phyloP scores from a whole-genome alignment of 1,140 invertebrate genomes.

The Trachymyrmex cornetzi region DNA sequence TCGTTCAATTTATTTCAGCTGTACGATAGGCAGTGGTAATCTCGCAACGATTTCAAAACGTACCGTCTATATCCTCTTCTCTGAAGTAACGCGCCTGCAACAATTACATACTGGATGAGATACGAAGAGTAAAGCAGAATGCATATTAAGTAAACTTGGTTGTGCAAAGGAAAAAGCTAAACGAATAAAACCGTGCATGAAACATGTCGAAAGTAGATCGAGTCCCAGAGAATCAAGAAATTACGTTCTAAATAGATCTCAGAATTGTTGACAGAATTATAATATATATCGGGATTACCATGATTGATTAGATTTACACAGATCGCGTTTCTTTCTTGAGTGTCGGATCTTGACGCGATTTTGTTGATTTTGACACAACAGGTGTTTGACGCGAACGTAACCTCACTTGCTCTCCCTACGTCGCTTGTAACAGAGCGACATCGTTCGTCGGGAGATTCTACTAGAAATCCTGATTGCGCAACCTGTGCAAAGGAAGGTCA shows the following conservation, averaged over 20 bases:
- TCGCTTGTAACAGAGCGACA: conserved; percentile 17
- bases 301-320: background rate
- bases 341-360: background rate
- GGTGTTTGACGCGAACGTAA: conserved; percentile 3
- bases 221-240: background rate
- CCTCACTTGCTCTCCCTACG: background rate
- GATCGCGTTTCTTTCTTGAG: background rate
- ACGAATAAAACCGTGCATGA: background rate
- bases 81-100: conserved; percentile 93
- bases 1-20: background rate
- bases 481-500: background rate
- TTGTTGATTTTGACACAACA: conserved; percentile 21
- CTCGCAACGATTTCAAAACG: conserved; percentile 67
- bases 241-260: background rate
- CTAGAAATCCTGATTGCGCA: conserved; percentile 2
- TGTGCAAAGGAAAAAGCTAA: background rate
- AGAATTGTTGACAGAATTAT: background rate
- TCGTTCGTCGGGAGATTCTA: background rate
- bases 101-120: background rate
- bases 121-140: background rate
- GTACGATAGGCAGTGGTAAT: background rate
- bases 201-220: background rate
- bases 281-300: background rate
- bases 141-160: background rate
- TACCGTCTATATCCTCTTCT: conserved; percentile 95